phyloP scores from a whole-genome alignment of 1,140 invertebrate genomes.

The Zaprionus nigranus region DNA sequence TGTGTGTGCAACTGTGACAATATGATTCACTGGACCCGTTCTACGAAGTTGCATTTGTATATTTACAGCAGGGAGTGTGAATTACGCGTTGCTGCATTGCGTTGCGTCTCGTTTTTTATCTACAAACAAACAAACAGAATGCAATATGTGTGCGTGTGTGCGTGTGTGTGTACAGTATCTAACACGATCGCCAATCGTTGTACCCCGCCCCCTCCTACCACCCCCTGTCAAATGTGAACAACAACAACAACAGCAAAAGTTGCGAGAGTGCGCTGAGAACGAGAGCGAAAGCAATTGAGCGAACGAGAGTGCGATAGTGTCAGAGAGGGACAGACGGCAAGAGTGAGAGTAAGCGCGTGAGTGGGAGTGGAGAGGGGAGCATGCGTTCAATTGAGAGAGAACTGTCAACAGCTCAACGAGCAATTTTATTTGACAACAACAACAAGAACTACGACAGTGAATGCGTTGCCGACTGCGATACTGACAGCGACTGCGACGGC shows the following conservation, averaged over 20 bases:
- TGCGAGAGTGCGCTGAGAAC: conserved; percentile 16
- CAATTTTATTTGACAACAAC: conserved; percentile 49
- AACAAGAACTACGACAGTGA: conserved; percentile 4
- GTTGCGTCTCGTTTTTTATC: background rate
- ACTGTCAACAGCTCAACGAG: conserved; percentile 31
- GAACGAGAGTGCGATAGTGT: background rate
- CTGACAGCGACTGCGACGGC: background rate
- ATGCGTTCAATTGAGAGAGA: conserved; percentile 9
- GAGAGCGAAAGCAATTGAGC: conserved; percentile 25
- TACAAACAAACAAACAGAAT: conserved; percentile 1
- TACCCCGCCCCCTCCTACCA: background rate
- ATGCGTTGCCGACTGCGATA: background rate
- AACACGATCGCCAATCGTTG: conserved; percentile 50
- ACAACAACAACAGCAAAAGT: conserved; percentile 27
- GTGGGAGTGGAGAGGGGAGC: background rate
- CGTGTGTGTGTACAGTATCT: conserved; percentile 29
- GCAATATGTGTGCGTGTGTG: background rate
- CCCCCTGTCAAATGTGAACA: conserved; percentile 31
- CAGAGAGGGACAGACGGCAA: conserved; percentile 20
- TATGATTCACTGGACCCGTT: conserved; percentile 1
- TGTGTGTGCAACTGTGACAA: background rate
- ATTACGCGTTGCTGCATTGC: background rate
- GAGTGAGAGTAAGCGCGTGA: conserved; percentile 28
- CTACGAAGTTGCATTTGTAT: background rate
- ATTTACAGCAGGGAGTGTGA: background rate